A percentile compares a stretch with the other conserved stretches of the same genome.
phyloP scores from a whole-genome alignment of 1,140 invertebrate genomes.

The Anoplolepis gracilipes region DNA sequence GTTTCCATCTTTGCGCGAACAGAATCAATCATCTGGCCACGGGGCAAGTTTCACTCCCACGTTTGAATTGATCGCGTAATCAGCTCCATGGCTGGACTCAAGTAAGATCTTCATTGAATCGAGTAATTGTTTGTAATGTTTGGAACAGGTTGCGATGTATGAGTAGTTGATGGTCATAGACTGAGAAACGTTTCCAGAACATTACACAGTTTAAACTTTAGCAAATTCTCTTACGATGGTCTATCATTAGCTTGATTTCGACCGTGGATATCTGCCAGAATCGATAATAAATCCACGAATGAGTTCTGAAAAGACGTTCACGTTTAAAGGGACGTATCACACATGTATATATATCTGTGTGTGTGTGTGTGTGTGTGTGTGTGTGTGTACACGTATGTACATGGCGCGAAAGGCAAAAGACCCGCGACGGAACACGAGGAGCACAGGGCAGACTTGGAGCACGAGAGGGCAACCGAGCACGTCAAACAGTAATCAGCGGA shows the following conservation, averaged over 20 bases:
- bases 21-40: neutral
- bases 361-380: neutral
- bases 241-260: constrained; percentile 16
- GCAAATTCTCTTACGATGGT: neutral
- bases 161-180: neutral
- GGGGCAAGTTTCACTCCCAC: neutral
- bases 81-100: neutral
- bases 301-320: neutral
- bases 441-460: constrained; percentile 35
- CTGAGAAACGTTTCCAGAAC: neutral
- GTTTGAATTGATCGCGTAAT: constrained; percentile 10
- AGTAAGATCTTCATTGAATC: constrained; percentile 15
- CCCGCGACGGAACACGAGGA: constrained; percentile 59
- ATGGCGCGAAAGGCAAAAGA: constrained; percentile 41
- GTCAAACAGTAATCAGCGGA: constrained; percentile 78
- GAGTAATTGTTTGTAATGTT: constrained; percentile 34
- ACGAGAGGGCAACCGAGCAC: constrained; percentile 64
- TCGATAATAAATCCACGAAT: constrained; percentile 37
- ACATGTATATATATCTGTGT: neutral
- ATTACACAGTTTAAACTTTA: constrained; percentile 11
- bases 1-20: constrained; percentile 7
- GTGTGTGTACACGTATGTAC: neutral
- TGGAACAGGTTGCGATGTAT: neutral
- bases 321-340: neutral
- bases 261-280: constrained; percentile 21